phyloP scores from a whole-genome alignment of 2,113 vertebrate genomes.

The Anguilla rostrata region DNA sequence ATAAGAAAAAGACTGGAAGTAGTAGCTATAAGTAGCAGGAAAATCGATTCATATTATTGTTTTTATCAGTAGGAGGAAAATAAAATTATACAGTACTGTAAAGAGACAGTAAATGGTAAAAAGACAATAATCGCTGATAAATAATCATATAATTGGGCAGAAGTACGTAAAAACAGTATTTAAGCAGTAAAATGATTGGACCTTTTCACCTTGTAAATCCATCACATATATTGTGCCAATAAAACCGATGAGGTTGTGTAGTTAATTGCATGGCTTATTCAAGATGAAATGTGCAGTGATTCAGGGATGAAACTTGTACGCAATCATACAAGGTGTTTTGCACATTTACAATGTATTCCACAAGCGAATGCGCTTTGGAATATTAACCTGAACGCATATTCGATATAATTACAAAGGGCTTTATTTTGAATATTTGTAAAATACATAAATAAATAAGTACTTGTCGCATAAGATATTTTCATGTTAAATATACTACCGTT shows the following conservation, averaged over 20 bases:
- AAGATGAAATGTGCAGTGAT: conserved; percentile 8
- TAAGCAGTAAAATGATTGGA: conserved; percentile 25
- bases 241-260: conserved; percentile 22
- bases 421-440: not conserved
- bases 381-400: not conserved
- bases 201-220: conserved; percentile 34
- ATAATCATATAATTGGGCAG: not conserved
- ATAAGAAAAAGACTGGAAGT: not conserved
- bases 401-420: not conserved
- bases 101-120: not conserved
- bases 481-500: not conserved
- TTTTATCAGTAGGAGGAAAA: not conserved
- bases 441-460: not conserved
- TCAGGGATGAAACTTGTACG: not conserved
- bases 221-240: conserved; percentile 31
- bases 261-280: conserved; percentile 14
- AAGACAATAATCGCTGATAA: conserved; percentile 1
- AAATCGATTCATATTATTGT: not conserved
- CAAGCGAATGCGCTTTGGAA: not conserved
- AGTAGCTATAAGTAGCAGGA: not conserved
- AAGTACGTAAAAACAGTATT: conserved; percentile 16
- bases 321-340: not conserved
- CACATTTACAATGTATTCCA: not conserved
- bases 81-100: not conserved
- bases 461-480: not conserved